Base-by-base conservation (phyloP, 2,888 invertebrate species). In the Drosophila robusta region DNA sequence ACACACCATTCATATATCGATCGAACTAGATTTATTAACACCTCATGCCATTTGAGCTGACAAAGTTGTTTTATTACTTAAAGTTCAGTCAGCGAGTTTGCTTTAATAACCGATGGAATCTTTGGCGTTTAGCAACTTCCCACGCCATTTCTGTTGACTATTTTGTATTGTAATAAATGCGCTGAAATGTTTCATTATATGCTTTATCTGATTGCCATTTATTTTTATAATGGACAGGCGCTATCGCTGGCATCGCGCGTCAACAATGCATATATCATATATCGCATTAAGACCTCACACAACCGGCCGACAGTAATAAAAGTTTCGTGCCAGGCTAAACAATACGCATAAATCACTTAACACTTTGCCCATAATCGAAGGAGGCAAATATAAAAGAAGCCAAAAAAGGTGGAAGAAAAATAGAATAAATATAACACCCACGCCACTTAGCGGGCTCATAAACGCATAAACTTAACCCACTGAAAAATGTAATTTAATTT, bases 341-440 rank as follows among this genome's bases (percentile, higher is more conserved):
- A 61, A 62, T 71, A 60, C 9, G 52, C 65, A 86, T 86, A 82
- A 82, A 82, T 85, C 88, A 82, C 52, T 81, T 81, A 69, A 79
- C 82, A 79, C 78, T 70, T 65, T 54, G 76, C 14, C 36, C 50
- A 54, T 84, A 64, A 74, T 73, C 75, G 62, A 39, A 36, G 22
- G 26, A 24, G 29, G 18, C 41, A 41, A 26, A 34, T 32, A 29
- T 11, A 32, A 41, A 22, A 2, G n/a, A 18, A 42, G 11, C 22
- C 18, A 32, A 39, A 39, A 39, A 29, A 29, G 7, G 7, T 12
- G 4, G 4, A 12, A 34, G 12, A 44, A 29, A 39, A 9, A 38
- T 1, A 36, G 49, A 58, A 41, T 29, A 36, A 41, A n/a, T 36
- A 65, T 12, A 22, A 47, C 18, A 8, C 61, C 50, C 50, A 51